Percentiles rank a stretch among this genome's conserved stretches.
Conservation (phyloP, 2,113 vertebrate species). For the Oxyruncus cristatus region DNA sequence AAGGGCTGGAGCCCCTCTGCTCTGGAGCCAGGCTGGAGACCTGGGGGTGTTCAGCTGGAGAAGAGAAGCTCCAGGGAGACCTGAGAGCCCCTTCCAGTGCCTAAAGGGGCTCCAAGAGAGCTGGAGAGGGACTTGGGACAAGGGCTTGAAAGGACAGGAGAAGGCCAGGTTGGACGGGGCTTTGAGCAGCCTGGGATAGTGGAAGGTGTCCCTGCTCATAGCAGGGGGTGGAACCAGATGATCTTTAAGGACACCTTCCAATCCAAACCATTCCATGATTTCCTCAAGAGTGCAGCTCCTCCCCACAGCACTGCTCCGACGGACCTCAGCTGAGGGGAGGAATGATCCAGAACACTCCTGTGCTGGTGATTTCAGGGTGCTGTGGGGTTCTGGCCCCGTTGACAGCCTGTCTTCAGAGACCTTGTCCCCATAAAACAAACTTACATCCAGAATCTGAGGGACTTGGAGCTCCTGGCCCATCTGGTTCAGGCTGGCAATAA, state of each 20-base stretch:
- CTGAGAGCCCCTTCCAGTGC: background rate
- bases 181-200: fast-evolving
- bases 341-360: background rate
- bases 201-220: background rate
- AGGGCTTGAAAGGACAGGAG: background rate
- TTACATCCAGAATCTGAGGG: fast-evolving
- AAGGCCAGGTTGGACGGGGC: fast-evolving
- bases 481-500: background rate
- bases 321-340: fast-evolving
- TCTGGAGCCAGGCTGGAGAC: background rate
- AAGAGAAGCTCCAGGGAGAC: fast-evolving
- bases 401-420: background rate
- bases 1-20: background rate
- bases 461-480: background rate
- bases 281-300: background rate
- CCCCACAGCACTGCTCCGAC: fast-evolving
- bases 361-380: background rate
- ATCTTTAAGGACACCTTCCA: background rate
- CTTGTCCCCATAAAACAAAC: background rate
- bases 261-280: background rate
- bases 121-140: background rate
- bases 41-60: background rate
- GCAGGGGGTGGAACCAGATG: background rate
- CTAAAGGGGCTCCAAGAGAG: background rate
- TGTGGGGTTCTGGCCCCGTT: fast-evolving